Evolutionary conservation across 2,113 vertebrate species (phyloP).

Genomic region (Lontra canadensis): DNA sequence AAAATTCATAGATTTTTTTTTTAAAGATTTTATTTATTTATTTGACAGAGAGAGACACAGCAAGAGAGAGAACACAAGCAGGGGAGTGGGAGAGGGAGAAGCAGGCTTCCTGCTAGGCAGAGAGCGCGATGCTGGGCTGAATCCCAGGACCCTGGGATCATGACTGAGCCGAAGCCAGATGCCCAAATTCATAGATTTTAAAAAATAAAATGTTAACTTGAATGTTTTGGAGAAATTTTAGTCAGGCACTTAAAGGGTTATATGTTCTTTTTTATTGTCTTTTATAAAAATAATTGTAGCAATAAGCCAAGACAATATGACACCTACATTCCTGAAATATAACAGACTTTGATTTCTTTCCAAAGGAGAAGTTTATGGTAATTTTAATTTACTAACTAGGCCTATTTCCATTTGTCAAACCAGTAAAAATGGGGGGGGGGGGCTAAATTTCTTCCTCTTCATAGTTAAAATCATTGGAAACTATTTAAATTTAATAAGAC

Average conservation of each 20-base stretch:
- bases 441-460: not conserved
- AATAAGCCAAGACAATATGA: slow-evolving; percentile 29
- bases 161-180: no score
- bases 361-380: not conserved
- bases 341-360: slow-evolving; percentile 21
- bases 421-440: not conserved
- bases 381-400: slow-evolving; percentile 7
- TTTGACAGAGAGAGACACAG: no score
- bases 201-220: not conserved
- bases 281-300: not conserved
- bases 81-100: no score
- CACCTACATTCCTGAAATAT: not conserved
- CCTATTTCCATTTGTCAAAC: slow-evolving; percentile 29
- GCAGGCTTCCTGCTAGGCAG: no score
- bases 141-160: no score
- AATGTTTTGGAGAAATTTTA: slow-evolving; percentile 16
- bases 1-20: slow-evolving; percentile 20
- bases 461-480: not conserved
- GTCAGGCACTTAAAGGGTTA: not conserved
- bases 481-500: not conserved
- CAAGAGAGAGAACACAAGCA: no score
- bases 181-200: slow-evolving; percentile 1
- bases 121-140: no score
- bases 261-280: not conserved
- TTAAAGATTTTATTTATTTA: no score